Conservation (phyloP, 2,113 vertebrate species). For the Gymnorhina tibicen region DNA sequence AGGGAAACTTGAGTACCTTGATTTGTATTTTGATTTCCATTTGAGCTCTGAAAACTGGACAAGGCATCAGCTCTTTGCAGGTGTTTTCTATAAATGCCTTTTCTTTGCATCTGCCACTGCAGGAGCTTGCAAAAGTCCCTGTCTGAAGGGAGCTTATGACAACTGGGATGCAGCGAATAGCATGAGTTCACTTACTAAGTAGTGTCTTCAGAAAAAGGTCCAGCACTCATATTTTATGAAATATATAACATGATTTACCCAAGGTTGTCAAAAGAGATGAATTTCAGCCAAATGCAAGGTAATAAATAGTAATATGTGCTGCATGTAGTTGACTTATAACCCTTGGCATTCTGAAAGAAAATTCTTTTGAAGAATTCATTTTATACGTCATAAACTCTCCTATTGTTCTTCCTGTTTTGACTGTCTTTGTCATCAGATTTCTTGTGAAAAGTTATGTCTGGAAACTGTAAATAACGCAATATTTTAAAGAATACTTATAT, state of each 20-base stretch:
- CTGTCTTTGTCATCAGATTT: constrained; percentile 63
- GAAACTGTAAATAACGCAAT: constrained; percentile 65
- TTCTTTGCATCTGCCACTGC: constrained; percentile 69
- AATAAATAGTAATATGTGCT: constrained; percentile 92
- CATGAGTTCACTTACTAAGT: constrained; percentile 74
- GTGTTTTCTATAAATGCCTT: constrained; percentile 83
- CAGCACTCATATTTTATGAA: constrained; percentile 85
- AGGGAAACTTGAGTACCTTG: constrained; percentile 73
- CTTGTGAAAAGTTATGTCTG: constrained; percentile 46
- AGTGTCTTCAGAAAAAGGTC: constrained; percentile 71
- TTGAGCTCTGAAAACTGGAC: constrained; percentile 75
- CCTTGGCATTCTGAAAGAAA: constrained; percentile 89
- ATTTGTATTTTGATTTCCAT: constrained; percentile 81
- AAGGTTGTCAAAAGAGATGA: constrained; percentile 92
- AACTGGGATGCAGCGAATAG: constrained; percentile 77
- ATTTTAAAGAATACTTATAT: constrained; percentile 55
- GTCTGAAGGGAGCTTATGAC: constrained; percentile 79
- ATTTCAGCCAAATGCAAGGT: constrained; percentile 88
- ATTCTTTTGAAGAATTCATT: constrained; percentile 80
- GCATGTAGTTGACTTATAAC: constrained; percentile 93
- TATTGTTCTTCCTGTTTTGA: constrained; percentile 71
- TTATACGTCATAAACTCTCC: constrained; percentile 75
- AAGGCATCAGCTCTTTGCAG: constrained; percentile 76
- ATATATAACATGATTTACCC: constrained; percentile 88
- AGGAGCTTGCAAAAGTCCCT: constrained; percentile 69